Percentiles rank a stretch among this genome's conserved stretches.
These are phyloP conservation scores for Eupithecia insigniata DNA, from an alignment of 2,888 invertebrate genomes.

Conservation along the genomic window DNA sequence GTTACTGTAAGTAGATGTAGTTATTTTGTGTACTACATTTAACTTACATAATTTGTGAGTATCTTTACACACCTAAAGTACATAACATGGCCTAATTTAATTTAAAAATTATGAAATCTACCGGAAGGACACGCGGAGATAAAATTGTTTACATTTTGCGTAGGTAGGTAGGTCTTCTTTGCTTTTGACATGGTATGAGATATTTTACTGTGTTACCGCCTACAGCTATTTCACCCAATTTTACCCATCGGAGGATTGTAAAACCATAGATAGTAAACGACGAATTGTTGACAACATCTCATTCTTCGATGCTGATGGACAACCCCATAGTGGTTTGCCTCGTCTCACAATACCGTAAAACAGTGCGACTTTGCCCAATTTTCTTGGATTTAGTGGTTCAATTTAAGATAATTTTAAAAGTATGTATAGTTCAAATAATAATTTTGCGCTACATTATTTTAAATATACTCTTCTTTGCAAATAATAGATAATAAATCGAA, in stretches of 20 bases:
- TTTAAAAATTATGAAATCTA: conserved; percentile 4
- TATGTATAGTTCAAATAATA: no score
- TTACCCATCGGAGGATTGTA: background rate
- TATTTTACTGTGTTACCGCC: background rate
- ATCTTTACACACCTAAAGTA: background rate
- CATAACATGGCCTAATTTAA: background rate
- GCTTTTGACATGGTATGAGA: no score
- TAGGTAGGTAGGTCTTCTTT: conserved; percentile 52
- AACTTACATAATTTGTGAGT: background rate
- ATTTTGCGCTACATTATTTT: no score
- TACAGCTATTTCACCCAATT: background rate
- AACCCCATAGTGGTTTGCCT: no score
- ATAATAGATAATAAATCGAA: no score
- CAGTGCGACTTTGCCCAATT: no score
- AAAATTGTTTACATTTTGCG: conserved; percentile 64
- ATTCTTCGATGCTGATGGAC: no score
- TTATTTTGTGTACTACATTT: background rate
- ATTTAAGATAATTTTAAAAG: no score
- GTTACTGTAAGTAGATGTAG: background rate
- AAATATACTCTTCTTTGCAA: no score
- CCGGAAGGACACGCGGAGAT: conserved; percentile 42
- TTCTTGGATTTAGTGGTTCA: no score
- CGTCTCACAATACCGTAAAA: no score
- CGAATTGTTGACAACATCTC: no score
- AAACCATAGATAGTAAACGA: background rate